Evolutionary conservation across 2,888 invertebrate genomes (phyloP).

Genomic region (Antheraea assamensis): DNA sequence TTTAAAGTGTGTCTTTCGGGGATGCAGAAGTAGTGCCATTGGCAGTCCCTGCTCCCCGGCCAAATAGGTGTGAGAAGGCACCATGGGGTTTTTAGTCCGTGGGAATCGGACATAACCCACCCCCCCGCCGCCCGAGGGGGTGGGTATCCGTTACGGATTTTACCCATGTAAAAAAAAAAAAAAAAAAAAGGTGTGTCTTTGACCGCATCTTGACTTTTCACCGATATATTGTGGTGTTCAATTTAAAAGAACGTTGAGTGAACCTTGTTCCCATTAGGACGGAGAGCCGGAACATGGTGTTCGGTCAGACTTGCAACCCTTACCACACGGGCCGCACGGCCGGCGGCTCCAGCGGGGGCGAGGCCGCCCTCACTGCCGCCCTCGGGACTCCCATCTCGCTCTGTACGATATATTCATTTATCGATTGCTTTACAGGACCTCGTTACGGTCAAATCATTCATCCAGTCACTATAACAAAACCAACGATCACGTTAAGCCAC

Average conservation of each 20-base stretch:
- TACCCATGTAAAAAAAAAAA: too few species aligned
- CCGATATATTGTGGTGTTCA: background rate
- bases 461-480: too few species aligned
- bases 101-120: too few species aligned
- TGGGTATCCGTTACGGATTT: too few species aligned
- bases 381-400: constrained; percentile 92
- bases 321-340: constrained; percentile 92
- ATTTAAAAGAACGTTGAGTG: background rate
- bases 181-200: background rate
- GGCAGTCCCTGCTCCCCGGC: too few species aligned
- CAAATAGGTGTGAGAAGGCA: too few species aligned
- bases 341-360: constrained; percentile 97
- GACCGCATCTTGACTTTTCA: background rate
- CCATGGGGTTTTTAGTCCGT: too few species aligned
- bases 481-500: too few species aligned
- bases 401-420: constrained; percentile 72
- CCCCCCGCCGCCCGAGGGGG: too few species aligned
- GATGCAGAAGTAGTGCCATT: too few species aligned
- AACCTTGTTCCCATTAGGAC: constrained; percentile 65
- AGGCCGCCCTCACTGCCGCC: constrained; percentile 88
- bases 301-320: constrained; percentile 95
- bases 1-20: too few species aligned
- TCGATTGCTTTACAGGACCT: background rate
- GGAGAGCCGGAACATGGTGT: constrained; percentile 93
- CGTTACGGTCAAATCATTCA: too few species aligned